phyloP scores from a whole-genome alignment of 2,888 invertebrate genomes.

The Heliconius ethilla region DNA sequence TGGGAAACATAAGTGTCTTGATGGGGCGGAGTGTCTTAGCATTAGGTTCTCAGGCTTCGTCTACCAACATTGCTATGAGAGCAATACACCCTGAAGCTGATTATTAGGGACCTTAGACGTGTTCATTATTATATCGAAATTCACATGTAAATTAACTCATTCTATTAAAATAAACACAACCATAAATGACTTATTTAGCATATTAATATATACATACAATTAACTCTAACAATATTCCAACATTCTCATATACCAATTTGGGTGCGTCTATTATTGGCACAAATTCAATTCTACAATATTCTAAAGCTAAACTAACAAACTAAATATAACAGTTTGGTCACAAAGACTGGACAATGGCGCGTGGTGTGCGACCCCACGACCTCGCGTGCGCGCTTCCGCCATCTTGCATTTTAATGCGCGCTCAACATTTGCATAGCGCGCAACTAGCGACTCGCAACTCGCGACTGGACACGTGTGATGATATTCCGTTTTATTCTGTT shows the following conservation, averaged over 20 bases:
- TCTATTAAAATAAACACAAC: neutral
- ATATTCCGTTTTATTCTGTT: slow-evolving; percentile 73
- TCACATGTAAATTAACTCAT: neutral
- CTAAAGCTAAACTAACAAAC: neutral
- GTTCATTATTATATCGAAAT: neutral
- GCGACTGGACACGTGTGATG: slow-evolving; percentile 70
- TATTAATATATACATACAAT: neutral
- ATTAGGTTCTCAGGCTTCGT: neutral
- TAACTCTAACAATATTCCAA: slow-evolving; percentile 3
- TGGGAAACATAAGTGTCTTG: neutral
- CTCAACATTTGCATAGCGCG: slow-evolving; percentile 69
- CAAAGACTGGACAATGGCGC: slow-evolving; percentile 74
- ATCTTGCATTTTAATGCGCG: slow-evolving; percentile 79
- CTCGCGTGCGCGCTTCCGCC: slow-evolving; percentile 81
- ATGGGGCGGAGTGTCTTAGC: neutral
- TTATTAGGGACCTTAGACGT: neutral
- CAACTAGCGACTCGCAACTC: neutral
- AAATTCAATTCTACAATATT: slow-evolving; percentile 23
- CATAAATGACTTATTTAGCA: neutral
- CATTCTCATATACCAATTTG: slow-evolving; percentile 29
- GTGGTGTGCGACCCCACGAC: slow-evolving; percentile 77
- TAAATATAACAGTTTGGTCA: slow-evolving; percentile 46
- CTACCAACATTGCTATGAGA: neutral
- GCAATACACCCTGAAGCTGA: neutral
- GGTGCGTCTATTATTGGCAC: slow-evolving; percentile 21